A percentile compares a stretch with the other conserved stretches of the same genome.
phyloP scores from a whole-genome alignment of 2,797 vertebrate species.

The Chromis chromis region DNA sequence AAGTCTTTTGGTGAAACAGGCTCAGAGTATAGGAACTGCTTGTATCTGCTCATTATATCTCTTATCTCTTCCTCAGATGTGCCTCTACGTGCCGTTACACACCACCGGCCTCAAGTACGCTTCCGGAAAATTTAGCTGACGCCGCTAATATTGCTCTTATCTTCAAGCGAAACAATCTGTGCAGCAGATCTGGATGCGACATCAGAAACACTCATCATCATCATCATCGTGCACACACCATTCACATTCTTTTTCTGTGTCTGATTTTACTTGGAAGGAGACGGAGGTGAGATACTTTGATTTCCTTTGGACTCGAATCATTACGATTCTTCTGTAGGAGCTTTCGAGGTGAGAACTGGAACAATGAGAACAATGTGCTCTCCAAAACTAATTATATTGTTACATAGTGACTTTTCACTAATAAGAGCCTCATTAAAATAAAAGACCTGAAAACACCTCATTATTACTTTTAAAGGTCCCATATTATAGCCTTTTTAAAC shows the following conservation, averaged over 20 bases:
- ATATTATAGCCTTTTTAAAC: too few species aligned
- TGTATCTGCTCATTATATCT: slow-evolving; percentile 52
- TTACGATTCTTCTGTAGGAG: too few species aligned
- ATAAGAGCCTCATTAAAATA: too few species aligned
- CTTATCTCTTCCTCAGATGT: slow-evolving; percentile 46
- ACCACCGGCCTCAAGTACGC: not conserved
- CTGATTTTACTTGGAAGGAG: not conserved
- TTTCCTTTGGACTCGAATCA: not conserved
- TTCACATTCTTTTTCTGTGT: slow-evolving; percentile 12
- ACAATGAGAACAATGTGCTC: too few species aligned
- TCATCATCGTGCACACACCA: slow-evolving; percentile 12
- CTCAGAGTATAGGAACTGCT: not conserved
- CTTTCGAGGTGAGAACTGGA: too few species aligned
- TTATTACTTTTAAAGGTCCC: too few species aligned
- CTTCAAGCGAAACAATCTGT: slow-evolving; percentile 38
- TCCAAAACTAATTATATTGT: not conserved
- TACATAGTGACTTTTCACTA: not conserved
- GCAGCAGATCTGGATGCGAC: slow-evolving; percentile 40
- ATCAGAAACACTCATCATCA: slow-evolving; percentile 41
- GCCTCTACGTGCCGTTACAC: slow-evolving; percentile 13
- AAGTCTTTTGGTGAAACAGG: not conserved
- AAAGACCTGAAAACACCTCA: too few species aligned
- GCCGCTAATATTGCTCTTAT: slow-evolving; percentile 49
- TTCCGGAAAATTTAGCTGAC: slow-evolving; percentile 51
- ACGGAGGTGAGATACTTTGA: not conserved